Evolutionary conservation across 1,140 invertebrate genomes (phyloP), one percentile per base, ranked within the genome.

Genomic region (Macrostomum lignano): DNA sequence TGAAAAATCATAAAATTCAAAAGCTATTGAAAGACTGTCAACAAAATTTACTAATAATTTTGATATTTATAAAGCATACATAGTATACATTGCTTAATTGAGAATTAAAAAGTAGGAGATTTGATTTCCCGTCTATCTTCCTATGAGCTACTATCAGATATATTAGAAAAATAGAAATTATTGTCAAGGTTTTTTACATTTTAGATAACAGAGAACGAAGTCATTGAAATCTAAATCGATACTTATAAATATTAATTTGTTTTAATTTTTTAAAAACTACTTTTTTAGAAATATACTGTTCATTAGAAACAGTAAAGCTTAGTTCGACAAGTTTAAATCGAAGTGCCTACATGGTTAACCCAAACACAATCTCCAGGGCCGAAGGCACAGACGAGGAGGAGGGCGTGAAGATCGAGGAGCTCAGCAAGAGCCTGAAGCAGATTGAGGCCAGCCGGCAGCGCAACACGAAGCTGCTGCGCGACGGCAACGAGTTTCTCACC

Each of bases 401-500:
- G 33, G 49, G 50, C 34, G 40, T 47, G 0, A 57, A 51, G 35
- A 37, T 24, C 9, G 49, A 55, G 31, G 52, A 53, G 37, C 37
- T 55, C 3, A 52, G 44, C 36, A 56, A 51, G 33, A 50, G 48
- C 35, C 35, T 49, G 10, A 52, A 55, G 37, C 54, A 57, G 33
- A 52, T 55, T 33, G 52, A 55, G 41, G 40, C 49, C 13, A 53
- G 52, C 42, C 42, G 53, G 17, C 39, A 44, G 11, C 36, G 52
- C 13, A 37, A 56, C 9, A 48, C 44, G 9, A 59, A 56, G 36
- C 36, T 58, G 2, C 42, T 46, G 21, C 41, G 46, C 29, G 56
- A 58, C 47, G 54, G 54, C 13, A 45, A 47, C 35, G 54, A 59
- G 35, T 38, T 59, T 11, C 50, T 56, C 6, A 52, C 52, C 7